These are phyloP conservation scores for Leptocoma aspasia DNA, from an alignment of 2,113 vertebrate species.

Conservation along the genomic window DNA sequence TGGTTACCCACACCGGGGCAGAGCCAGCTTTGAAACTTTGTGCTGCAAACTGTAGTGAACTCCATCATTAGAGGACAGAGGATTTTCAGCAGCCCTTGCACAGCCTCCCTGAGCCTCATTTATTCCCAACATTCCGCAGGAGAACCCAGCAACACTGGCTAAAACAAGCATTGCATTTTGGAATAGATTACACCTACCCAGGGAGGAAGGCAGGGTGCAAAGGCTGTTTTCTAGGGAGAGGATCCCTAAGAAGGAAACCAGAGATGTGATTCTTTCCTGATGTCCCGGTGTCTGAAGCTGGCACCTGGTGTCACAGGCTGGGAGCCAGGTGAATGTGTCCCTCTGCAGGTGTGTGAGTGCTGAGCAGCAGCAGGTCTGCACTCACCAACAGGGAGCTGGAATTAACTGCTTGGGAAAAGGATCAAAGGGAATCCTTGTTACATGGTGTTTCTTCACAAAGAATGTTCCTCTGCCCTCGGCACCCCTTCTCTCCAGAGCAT, in stretches of 20 bases:
- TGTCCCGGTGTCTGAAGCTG: background rate
- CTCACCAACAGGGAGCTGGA: background rate
- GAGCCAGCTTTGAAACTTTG: background rate
- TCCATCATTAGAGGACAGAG: background rate
- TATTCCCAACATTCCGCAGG: background rate
- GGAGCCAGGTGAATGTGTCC: fast-evolving
- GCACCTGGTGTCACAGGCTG: fast-evolving
- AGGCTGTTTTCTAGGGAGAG: background rate
- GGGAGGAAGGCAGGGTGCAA: background rate
- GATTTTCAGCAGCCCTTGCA: background rate
- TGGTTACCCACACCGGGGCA: background rate
- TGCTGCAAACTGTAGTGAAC: background rate
- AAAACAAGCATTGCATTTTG: background rate
- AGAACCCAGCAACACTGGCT: background rate
- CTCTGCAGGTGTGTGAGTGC: background rate
- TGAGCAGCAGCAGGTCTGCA: background rate
- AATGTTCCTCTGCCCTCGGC: background rate
- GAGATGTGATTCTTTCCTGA: background rate
- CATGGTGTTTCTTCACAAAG: background rate
- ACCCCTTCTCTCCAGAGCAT: background rate
- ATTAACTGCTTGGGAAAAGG: background rate
- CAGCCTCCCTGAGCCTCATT: background rate
- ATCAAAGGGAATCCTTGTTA: background rate
- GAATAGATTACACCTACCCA: background rate
- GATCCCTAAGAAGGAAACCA: background rate